Evolutionary conservation across 2,113 vertebrate genomes (phyloP), one percentile per base, ranked within the genome.

Genomic region (Perca schrenkii): DNA sequence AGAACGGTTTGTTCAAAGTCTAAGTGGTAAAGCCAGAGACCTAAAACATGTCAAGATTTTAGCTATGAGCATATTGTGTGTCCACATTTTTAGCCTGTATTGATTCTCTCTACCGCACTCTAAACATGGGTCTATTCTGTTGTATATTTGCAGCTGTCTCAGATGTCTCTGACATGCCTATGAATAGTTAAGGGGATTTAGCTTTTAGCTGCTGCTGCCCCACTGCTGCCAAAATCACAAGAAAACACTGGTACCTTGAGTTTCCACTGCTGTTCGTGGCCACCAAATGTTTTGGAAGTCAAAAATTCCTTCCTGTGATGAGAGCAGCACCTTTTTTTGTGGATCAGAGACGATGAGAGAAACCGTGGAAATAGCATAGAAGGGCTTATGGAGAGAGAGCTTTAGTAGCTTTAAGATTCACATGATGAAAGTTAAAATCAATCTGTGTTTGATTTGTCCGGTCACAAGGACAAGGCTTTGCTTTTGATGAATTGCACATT

Each of bases 111-210:
- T 58, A 2, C 28, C 2, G 0, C 43, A 25, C n/a, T 52, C n/a
- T 22, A 52, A 83, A 70, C 60, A 25, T 2, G 4, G 25, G 14
- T 75, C 34, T 57, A 8, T 77, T 19, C 69, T 52, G 50, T 62
- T 54, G 75, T 71, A 60, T 61, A 47, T 80, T 58, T 81, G 31
- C 79, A 88, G 74, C 72, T 82, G 82, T 80, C 67, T 77, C 25
- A 66, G 46, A 61, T 47, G 74, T 1, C 67, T 77, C 60, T 57
- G 66, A 80, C 70, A 62, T 60, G 77, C 77, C 85, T 89, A 91
- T 89, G 86, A 91, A 86, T 86, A 91, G 83, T 88, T 57, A 0
- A 0, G 19, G 54, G 73, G 78, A 72, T 86, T 89, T 80, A 68
- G 47, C 70, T 86, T 89, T 80, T 88, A 88, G 80, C 80, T 67